Percentiles rank a stretch among this genome's conserved stretches.
Conservation (phyloP, 2,888 invertebrate genomes). For the Catocala sponsa region DNA sequence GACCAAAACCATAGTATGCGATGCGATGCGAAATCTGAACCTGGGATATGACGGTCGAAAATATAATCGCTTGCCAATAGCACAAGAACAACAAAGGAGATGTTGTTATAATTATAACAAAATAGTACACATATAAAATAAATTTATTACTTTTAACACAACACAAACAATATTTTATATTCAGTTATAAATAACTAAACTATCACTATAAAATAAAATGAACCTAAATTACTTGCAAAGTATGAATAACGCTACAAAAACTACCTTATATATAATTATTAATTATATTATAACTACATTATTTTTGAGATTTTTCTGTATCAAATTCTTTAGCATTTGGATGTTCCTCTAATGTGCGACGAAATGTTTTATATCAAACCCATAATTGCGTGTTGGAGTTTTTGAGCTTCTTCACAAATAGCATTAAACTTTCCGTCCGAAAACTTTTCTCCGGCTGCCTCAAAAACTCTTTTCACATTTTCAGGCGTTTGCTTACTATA, state of each 20-base stretch:
- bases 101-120: too few species aligned
- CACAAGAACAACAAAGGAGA: too few species aligned
- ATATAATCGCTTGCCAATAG: too few species aligned
- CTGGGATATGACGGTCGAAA: too few species aligned
- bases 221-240: too few species aligned
- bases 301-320: not conserved
- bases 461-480: constrained; percentile 80
- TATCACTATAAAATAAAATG: too few species aligned
- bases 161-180: not conserved
- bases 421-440: constrained; percentile 79
- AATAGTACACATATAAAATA: not conserved
- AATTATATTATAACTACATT: too few species aligned
- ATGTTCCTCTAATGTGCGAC: constrained; percentile 59
- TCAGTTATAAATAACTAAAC: too few species aligned
- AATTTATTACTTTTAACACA: not conserved
- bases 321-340: constrained; percentile 16
- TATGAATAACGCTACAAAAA: too few species aligned
- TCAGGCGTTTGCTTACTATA: constrained; percentile 70
- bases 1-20: too few species aligned
- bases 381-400: constrained; percentile 81
- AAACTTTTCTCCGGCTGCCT: constrained; percentile 83
- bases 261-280: too few species aligned
- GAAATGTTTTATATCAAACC: constrained; percentile 88
- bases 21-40: too few species aligned
- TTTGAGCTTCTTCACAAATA: constrained; percentile 84